Percentiles rank a stretch among this genome's conserved stretches.
Conservation (phyloP, 2,113 vertebrate genomes). For the Hydrolagus affinis region DNA sequence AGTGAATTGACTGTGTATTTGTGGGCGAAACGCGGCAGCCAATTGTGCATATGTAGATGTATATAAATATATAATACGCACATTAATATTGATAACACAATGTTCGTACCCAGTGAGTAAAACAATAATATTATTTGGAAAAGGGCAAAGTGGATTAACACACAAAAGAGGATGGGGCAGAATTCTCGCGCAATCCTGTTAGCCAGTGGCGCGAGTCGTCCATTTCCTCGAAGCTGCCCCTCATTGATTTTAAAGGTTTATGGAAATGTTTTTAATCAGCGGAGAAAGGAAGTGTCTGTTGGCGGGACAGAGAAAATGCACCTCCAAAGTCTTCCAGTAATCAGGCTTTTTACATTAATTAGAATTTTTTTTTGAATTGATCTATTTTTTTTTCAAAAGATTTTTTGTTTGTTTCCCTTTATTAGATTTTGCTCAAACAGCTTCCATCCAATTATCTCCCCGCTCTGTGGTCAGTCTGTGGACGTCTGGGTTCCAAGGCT, state of each 20-base stretch:
- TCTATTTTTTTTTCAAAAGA: slow-evolving; percentile 21
- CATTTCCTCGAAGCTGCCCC: slow-evolving; percentile 14
- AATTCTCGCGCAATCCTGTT: slow-evolving; percentile 12
- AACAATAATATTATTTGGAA: neutral
- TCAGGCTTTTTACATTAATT: slow-evolving; percentile 29
- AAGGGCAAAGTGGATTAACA: neutral
- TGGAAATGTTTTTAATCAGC: slow-evolving; percentile 30
- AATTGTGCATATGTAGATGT: too few species aligned
- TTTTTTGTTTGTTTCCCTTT: neutral
- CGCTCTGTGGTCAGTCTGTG: neutral
- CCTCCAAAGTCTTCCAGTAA: neutral
- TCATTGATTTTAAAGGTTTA: slow-evolving; percentile 32
- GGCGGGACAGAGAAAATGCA: neutral
- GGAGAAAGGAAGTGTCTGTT: slow-evolving; percentile 10
- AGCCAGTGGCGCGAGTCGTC: neutral
- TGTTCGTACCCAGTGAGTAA: neutral
- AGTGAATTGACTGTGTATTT: too few species aligned
- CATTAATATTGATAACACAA: neutral
- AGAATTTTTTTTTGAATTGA: slow-evolving; percentile 26
- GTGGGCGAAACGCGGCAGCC: too few species aligned
- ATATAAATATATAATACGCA: neutral
- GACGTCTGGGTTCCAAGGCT: neutral
- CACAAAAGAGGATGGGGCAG: neutral
- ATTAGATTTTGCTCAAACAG: slow-evolving; percentile 22
- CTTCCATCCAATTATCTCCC: slow-evolving; percentile 19